Evolutionary conservation across 2,888 invertebrate species (phyloP), one percentile per base, ranked within the genome.

Genomic region (Oligia latruncula): DNA sequence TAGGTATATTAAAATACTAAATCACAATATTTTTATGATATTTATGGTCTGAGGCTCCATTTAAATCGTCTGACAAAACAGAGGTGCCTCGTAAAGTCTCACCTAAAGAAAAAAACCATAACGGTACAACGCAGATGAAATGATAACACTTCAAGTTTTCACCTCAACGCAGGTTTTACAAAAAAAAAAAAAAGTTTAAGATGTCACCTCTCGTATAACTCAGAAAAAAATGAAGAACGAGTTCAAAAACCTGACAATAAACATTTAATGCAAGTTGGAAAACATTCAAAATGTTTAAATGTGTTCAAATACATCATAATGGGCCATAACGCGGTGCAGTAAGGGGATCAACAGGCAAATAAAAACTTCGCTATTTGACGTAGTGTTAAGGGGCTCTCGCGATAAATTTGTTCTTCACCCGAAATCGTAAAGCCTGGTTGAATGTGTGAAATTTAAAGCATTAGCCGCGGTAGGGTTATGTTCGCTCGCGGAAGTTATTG

Each of bases 261-360:
- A 83, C 81, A 83, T 82, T 84, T 80, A 87, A 90, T 84, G 83
- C 75, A 79, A 85, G 82, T 90, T 90, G 90, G 91, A 89, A 87
- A 83, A 71, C 87, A 85, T 90, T 91, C 91, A 89, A 91, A 91
- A 88, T 87, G 89, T 89, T 91, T 87, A 89, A 92, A 90, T 88
- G 88, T 84, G 86, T 88, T 89, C 90, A 84, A 89, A 91, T 91
- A 89, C 89, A 87, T 91, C 88, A 90, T 94, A 93, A 94, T 93
- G 92, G 95, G 86, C 90, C 79, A 91, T 94, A 92, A 94, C 87
- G 86, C 80, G 79, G 85, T 88, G 87, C 91, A 89, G 90, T 93
- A 90, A 91, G 88, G 90, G 91, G 91, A 94, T 95, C 95, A 96
- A 96, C 95, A 96, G 95, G 95, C 95, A 81, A 90, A 93, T 95